Base-by-base conservation (phyloP, 2,797 vertebrate species). In the Mormyrops boulengeri region DNA sequence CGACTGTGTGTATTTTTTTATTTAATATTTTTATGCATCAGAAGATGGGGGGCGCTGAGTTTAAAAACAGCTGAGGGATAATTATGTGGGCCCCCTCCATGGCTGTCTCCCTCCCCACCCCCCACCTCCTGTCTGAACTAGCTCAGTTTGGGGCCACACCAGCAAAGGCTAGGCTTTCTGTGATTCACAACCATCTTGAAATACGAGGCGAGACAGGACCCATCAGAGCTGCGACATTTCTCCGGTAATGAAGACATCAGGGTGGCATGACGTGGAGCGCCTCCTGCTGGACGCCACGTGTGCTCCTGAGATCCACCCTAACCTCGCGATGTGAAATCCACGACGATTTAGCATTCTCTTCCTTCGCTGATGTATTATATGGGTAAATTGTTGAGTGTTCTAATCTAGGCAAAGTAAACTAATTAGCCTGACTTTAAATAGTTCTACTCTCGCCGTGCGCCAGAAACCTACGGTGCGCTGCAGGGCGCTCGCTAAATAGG, bases 381-480 rank as follows among this genome's bases (percentile, higher is more conserved):
- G 82, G 22, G 82, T 30, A 85, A 85, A 85, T 85, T 85, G 17
- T 87, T 87, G 12, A 87, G 50, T 50, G 49, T 52, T 47, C 82
- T 22, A 49, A 49, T 85, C 49, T 87, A 87, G 50, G 49, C 50
- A 87, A 87, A 87, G 85, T 87, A 87, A 87, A 87, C 85, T 87
- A 87, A 87, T 57, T 87, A 57, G 52, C 26, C 52, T 9, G 52
- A 53, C 26, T 87, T 87, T 87, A 87, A 87, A 87, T 87, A 57
- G 57, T 87, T 87, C 85, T 50, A 55, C 85, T 55, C 17, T 57
- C 30, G 2, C 85, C 30, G 11, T 87, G 52, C 52, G 41, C 52
- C 85, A 87, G 49, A 50, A 87, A 87, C 85, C 52, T 41, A 57
- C 12, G 52, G 85, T 52, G 34, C 22, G 52, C 85, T 87, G 85